phyloP scores from a whole-genome alignment of 1,140 invertebrate species.

The Rhizoglyphus robini region DNA sequence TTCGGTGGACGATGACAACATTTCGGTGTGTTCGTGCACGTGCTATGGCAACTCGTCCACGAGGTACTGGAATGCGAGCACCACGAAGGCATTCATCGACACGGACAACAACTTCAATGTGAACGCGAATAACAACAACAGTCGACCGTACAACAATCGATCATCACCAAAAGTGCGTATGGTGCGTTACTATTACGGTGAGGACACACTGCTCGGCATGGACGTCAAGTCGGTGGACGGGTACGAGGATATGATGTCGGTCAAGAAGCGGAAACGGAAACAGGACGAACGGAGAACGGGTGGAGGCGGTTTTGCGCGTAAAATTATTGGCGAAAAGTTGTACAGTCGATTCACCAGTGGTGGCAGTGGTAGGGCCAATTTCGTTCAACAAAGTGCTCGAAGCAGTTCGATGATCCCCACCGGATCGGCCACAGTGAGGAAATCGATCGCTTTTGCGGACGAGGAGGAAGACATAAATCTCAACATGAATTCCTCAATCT shows the following conservation, averaged over 20 bases:
- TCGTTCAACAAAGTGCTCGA: neutral
- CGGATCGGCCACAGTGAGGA: neutral
- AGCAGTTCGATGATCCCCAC: neutral
- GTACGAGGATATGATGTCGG: neutral
- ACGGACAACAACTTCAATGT: slow-evolving; percentile 1
- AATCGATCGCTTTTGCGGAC: neutral
- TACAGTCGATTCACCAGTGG: neutral
- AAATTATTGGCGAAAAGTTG: neutral
- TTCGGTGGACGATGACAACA: slow-evolving; percentile 44
- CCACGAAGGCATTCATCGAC: neutral
- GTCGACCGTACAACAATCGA: neutral
- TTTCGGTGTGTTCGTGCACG: slow-evolving; percentile 65
- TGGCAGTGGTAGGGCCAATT: neutral
- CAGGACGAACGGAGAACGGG: neutral
- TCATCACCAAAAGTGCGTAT: slow-evolving; percentile 4
- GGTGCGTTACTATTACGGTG: slow-evolving; percentile 2
- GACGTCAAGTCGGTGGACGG: neutral
- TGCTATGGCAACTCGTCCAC: slow-evolving; percentile 44
- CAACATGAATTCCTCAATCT: too few relatives aligned
- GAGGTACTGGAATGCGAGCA: slow-evolving; percentile 6
- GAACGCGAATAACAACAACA: neutral
- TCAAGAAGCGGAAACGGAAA: neutral
- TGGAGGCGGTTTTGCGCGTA: neutral
- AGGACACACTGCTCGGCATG: slow-evolving; percentile 4
- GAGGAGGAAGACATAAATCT: neutral